Conservation (phyloP, 2,888 invertebrate species). For the Mythimna lalbum region DNA sequence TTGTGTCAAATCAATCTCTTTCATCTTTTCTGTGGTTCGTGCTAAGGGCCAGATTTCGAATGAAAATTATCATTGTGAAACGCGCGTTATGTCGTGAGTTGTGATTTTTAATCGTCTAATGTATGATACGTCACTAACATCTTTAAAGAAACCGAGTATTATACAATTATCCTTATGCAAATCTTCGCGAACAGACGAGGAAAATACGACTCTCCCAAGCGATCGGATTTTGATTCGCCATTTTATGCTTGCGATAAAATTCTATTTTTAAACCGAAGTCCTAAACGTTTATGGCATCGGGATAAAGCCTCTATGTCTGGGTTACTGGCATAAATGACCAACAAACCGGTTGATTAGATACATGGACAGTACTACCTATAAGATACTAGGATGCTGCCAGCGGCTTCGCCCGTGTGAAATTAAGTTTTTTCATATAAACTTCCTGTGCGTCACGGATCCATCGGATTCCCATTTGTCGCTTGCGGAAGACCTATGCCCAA, state of each 20-base stretch:
- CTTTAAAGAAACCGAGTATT: background rate
- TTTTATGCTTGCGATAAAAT: slow-evolving; percentile 46
- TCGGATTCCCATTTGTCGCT: too few relatives aligned
- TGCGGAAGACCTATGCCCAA: too few relatives aligned
- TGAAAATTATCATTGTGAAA: too few relatives aligned
- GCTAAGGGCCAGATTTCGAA: too few relatives aligned
- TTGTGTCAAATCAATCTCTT: too few relatives aligned
- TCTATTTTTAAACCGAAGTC: slow-evolving; percentile 52
- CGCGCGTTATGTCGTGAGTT: too few relatives aligned
- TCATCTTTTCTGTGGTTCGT: too few relatives aligned
- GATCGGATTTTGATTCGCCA: slow-evolving; percentile 20
- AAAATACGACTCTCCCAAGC: slow-evolving; percentile 1
- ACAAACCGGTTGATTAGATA: slow-evolving; percentile 14
- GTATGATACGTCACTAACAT: background rate
- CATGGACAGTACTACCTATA: background rate
- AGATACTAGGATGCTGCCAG: background rate
- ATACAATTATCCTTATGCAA: slow-evolving; percentile 1
- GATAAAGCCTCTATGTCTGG: slow-evolving; percentile 21
- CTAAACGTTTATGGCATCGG: slow-evolving; percentile 45
- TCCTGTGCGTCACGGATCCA: too few relatives aligned
- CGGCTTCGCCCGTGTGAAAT: too few relatives aligned
- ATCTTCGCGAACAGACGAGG: slow-evolving; percentile 11
- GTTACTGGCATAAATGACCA: background rate
- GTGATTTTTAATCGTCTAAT: too few relatives aligned
- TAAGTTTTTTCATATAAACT: too few relatives aligned